Conservation (phyloP, 1,140 invertebrate species). For the Bombus sylvicola region DNA sequence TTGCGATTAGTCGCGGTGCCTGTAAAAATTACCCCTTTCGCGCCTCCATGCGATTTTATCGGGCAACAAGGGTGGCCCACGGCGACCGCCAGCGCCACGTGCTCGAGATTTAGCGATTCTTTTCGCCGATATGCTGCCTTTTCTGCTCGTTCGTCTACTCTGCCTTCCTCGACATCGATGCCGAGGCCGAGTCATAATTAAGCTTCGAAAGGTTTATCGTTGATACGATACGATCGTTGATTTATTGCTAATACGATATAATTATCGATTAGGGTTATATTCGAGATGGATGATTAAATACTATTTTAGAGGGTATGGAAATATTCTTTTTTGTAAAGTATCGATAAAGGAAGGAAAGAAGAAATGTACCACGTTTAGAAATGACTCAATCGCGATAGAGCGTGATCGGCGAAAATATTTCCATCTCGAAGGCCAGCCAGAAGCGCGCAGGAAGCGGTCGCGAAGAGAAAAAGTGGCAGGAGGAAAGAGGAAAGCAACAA, state of each 20-base stretch:
- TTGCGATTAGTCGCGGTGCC: slow-evolving; percentile 58
- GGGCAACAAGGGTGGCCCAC: slow-evolving; percentile 36
- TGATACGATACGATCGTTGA: no score
- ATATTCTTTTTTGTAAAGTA: not conserved
- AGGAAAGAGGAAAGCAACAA: slow-evolving; percentile 66
- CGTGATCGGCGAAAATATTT: slow-evolving; percentile 65
- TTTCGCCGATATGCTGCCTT: not conserved
- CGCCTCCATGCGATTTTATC: slow-evolving; percentile 41
- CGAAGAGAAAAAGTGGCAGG: slow-evolving; percentile 43
- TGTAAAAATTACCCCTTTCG: slow-evolving; percentile 29
- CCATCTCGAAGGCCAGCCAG: slow-evolving; percentile 74
- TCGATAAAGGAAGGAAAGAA: slow-evolving; percentile 19
- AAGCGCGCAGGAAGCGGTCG: slow-evolving; percentile 71
- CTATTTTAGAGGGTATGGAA: no score
- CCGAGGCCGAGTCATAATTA: no score
- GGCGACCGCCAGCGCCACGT: not conserved
- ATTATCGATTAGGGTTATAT: not conserved
- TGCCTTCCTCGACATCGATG: no score
- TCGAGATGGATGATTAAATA: not conserved
- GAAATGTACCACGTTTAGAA: slow-evolving; percentile 48
- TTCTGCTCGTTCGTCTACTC: no score
- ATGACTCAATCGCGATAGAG: slow-evolving; percentile 62
- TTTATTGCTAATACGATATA: no score
- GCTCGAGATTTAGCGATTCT: slow-evolving; percentile 26
- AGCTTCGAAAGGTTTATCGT: no score